Evolutionary conservation across 2,888 invertebrate genomes (phyloP), one percentile per base, ranked within the genome.

Genomic region (Cephus sareptanus): DNA sequence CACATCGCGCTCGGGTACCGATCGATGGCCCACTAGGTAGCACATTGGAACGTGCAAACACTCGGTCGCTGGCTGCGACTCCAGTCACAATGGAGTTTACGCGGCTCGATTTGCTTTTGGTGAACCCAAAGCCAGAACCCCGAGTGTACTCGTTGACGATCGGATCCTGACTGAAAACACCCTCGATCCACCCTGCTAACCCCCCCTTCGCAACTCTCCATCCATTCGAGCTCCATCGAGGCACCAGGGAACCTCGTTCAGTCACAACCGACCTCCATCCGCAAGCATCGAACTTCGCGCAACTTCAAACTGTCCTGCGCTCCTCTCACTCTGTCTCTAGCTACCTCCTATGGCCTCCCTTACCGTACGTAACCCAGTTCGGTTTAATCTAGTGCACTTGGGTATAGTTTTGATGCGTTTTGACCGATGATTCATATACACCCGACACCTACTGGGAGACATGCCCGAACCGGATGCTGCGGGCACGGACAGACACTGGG

Each of bases 321-420:
- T 76, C 76, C 79, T 68, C 40, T 33, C 37, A 11, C 75, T 33
- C 37, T 56, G n/a, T 31, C 71, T 35, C 30, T 40, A 56, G 15
- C 31, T 56, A 33, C 73, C 77, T 73, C 34, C 23, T 73, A 12
- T 34, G 34, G 30, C 13, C 34, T 35, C 34, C 13, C 34, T 73
- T 77, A 56, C 70, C 77, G 75, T 77, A 76, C 80, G 74, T 77
- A 73, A 73, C 77, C 85, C 84, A 81, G 81, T 82, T 81, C 80
- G 73, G 76, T 75, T 76, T 77, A 15, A 40, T 40, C 15, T 40
- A 40, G 40, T 40, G 40, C 15, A 40, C 40, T 40, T 40, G 40
- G 15, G 15, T 40, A 40, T 40, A 40, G 37, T 40, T 40, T 40
- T 40, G 40, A 40, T 40, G 40, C 40, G 15, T 15, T 40, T 40